These are phyloP conservation scores for Pomacea canaliculata DNA, from an alignment of 2,888 invertebrate genomes.

Conservation along the genomic window DNA sequence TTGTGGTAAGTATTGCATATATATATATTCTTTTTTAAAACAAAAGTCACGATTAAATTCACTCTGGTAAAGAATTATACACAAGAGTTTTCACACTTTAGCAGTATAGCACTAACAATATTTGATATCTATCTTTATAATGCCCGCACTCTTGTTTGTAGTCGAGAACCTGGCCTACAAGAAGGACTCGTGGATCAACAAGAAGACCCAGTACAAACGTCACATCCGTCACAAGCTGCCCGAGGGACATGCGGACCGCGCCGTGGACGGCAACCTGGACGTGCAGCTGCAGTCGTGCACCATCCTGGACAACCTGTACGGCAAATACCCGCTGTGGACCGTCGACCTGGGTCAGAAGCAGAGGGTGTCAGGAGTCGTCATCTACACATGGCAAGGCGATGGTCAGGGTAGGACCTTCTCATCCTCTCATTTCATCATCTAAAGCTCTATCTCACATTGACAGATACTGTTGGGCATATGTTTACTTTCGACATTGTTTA, in stretches of 20 bases:
- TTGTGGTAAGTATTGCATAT: conserved; percentile 70
- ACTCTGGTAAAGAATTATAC: too few relatives aligned
- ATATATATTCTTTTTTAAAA: too few relatives aligned
- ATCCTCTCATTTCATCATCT: neutral
- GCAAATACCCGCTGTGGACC: conserved; percentile 73
- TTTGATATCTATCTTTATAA: too few relatives aligned
- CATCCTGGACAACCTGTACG: conserved; percentile 73
- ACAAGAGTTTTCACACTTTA: too few relatives aligned
- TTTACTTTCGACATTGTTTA: too few relatives aligned
- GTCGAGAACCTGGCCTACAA: conserved; percentile 73
- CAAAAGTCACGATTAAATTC: too few relatives aligned
- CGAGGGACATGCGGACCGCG: conserved; percentile 69
- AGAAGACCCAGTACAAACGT: conserved; percentile 70
- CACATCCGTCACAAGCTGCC: conserved; percentile 65
- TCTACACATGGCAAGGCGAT: conserved; percentile 73
- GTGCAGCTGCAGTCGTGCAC: conserved; percentile 71
- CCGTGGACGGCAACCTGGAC: conserved; percentile 72
- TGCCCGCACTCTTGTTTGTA: conserved; percentile 40
- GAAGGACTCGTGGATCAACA: conserved; percentile 72
- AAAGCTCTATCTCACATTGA: neutral
- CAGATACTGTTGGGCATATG: neutral
- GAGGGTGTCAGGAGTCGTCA: conserved; percentile 71
- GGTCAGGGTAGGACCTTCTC: conserved; percentile 62
- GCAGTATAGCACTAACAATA: too few relatives aligned
- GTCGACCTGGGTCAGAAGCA: conserved; percentile 71